Conservation (phyloP, 2,888 invertebrate species). For the Thera obeliscata region DNA sequence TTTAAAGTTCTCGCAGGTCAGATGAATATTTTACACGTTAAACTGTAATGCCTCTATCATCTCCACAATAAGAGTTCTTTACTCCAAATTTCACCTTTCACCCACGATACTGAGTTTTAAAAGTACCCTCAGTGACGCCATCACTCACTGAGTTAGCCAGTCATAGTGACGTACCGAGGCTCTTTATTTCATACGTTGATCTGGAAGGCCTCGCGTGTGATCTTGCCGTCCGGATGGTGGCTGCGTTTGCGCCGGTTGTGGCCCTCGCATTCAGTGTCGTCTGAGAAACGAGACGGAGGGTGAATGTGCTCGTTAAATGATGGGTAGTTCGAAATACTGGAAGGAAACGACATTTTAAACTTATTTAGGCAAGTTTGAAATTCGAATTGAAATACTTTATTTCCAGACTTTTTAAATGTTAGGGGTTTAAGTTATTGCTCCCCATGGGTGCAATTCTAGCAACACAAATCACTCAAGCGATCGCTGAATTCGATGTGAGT, state of each 20-base stretch:
- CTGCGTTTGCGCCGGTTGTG: constrained; percentile 75
- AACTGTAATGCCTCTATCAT: neutral
- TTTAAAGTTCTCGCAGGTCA: neutral
- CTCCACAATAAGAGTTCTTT: too few species aligned
- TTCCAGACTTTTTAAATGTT: too few species aligned
- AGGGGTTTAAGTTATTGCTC: too few species aligned
- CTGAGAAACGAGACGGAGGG: constrained; percentile 94
- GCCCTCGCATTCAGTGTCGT: constrained; percentile 87
- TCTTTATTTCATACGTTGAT: constrained; percentile 87
- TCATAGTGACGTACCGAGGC: constrained; percentile 42
- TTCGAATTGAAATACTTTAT: too few species aligned
- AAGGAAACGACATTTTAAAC: constrained; percentile 41
- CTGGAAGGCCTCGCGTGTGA: constrained; percentile 89
- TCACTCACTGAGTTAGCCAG: constrained; percentile 40
- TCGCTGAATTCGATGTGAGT: too few species aligned
- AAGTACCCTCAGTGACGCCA: constrained; percentile 32
- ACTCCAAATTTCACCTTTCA: constrained; percentile 1
- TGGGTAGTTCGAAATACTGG: constrained; percentile 90
- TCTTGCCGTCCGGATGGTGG: constrained; percentile 73
- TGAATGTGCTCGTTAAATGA: constrained; percentile 93
- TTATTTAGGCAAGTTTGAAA: neutral
- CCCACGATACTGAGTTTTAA: neutral
- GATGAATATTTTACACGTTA: neutral
- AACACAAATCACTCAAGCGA: too few species aligned
- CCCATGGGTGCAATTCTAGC: too few species aligned